These are phyloP conservation scores for Lasiurus cinereus DNA, from an alignment of 2,113 vertebrate species.

Conservation along the genomic window DNA sequence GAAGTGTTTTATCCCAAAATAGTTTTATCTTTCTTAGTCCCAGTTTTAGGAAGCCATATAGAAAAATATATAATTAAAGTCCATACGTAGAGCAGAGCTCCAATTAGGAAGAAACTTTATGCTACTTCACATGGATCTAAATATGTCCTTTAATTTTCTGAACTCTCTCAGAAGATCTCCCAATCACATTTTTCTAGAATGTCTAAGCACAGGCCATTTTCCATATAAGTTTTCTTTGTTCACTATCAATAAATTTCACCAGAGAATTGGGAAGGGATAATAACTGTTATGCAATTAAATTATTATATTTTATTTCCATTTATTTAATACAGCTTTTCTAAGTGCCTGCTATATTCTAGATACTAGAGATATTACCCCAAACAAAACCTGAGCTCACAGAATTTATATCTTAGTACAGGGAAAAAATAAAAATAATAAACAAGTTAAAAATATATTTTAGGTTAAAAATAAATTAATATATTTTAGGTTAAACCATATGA, in stretches of 20 bases:
- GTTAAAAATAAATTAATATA: not conserved
- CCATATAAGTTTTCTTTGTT: not conserved
- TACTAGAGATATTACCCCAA: not conserved
- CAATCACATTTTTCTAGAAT: not conserved
- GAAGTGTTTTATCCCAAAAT: not conserved
- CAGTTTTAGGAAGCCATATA: conserved; percentile 15
- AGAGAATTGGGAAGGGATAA: no score
- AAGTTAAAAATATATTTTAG: not conserved
- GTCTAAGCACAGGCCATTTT: not conserved
- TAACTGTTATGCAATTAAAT: not conserved
- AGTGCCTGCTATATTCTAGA: not conserved
- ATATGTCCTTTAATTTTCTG: conserved; percentile 16
- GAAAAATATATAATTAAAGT: not conserved
- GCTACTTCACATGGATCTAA: not conserved
- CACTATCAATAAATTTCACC: conserved; percentile 7
- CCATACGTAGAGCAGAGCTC: not conserved
- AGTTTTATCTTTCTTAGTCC: not conserved
- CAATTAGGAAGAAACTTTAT: conserved; percentile 34
- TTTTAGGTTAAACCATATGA: not conserved
- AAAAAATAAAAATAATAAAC: conserved; percentile 45
- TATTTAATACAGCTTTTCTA: not conserved
- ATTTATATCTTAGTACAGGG: not conserved
- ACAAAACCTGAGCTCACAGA: conserved; percentile 24
- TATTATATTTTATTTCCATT: not conserved
- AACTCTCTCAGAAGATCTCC: not conserved